Percentiles rank a stretch among this genome's conserved stretches.
Evolutionary conservation across 2,113 vertebrate species (phyloP).

Genomic region (Romanogobio albipinnatus): DNA sequence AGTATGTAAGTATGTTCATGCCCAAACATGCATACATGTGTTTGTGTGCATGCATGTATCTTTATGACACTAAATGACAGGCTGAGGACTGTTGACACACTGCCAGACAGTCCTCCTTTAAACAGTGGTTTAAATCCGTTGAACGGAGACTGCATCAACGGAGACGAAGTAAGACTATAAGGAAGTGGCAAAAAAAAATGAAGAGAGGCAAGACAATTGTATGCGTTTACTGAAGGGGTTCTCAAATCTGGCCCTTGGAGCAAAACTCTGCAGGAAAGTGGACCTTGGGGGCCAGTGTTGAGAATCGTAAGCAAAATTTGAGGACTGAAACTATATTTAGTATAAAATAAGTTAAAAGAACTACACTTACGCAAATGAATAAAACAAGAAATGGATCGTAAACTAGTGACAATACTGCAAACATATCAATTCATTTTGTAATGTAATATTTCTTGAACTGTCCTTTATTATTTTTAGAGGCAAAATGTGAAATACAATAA

Average conservation of each 20-base stretch:
- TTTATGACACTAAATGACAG: conserved; percentile 20
- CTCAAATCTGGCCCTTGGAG: too few relatives aligned
- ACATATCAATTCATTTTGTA: background rate
- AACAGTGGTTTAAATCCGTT: background rate
- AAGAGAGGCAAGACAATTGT: background rate
- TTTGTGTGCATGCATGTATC: conserved; percentile 6
- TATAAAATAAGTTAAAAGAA: background rate
- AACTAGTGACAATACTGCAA: background rate
- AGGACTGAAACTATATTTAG: background rate
- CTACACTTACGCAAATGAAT: background rate
- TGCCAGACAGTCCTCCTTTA: background rate
- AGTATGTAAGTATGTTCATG: background rate
- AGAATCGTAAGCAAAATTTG: background rate
- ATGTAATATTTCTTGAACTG: background rate
- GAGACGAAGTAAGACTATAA: background rate
- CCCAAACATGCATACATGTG: conserved; percentile 25
- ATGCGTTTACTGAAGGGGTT: too few relatives aligned
- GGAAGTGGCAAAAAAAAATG: background rate
- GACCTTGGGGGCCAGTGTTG: too few relatives aligned
- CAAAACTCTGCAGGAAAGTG: too few relatives aligned
- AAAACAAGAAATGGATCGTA: background rate
- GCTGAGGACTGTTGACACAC: background rate
- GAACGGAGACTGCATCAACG: conserved; percentile 1
- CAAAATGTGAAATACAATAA: background rate
- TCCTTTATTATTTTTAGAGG: background rate